A percentile compares a stretch with the other conserved stretches of the same genome.
phyloP scores from a whole-genome alignment of 2,888 invertebrate species.

The Ormyrus nitidulus region DNA sequence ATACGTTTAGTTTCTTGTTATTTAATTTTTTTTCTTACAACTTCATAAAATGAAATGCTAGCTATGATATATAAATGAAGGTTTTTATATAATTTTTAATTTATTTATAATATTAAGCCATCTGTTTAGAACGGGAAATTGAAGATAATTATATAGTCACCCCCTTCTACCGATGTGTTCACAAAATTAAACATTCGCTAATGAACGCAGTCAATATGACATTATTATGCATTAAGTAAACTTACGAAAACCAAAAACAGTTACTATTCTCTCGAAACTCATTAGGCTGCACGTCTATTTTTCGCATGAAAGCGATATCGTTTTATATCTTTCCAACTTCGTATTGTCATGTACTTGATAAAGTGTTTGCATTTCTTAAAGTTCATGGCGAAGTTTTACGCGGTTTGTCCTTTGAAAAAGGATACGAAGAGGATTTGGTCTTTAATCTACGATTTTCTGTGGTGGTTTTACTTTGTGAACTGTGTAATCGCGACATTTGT shows the following conservation, averaged over 20 bases:
- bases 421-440: neutral
- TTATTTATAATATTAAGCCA: too few species aligned
- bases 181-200: conserved; percentile 18
- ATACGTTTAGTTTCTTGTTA: too few species aligned
- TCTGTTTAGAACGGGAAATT: too few species aligned
- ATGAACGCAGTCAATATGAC: conserved; percentile 11
- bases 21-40: too few species aligned
- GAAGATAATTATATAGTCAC: neutral
- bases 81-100: too few species aligned
- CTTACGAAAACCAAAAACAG: neutral
- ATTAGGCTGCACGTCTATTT: neutral
- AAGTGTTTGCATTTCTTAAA: conserved; percentile 16
- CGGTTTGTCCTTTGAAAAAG: conserved; percentile 18
- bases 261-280: neutral
- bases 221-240: neutral
- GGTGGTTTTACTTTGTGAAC: conserved; percentile 43
- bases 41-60: too few species aligned
- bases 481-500: neutral
- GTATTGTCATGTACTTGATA: conserved; percentile 12
- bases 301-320: neutral
- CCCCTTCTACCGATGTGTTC: neutral
- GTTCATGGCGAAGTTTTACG: conserved; percentile 26
- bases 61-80: too few species aligned
- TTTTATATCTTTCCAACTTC: neutral
- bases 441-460: conserved; percentile 8